phyloP scores from a whole-genome alignment of 2,888 invertebrate species.

The Torymus texanus region DNA sequence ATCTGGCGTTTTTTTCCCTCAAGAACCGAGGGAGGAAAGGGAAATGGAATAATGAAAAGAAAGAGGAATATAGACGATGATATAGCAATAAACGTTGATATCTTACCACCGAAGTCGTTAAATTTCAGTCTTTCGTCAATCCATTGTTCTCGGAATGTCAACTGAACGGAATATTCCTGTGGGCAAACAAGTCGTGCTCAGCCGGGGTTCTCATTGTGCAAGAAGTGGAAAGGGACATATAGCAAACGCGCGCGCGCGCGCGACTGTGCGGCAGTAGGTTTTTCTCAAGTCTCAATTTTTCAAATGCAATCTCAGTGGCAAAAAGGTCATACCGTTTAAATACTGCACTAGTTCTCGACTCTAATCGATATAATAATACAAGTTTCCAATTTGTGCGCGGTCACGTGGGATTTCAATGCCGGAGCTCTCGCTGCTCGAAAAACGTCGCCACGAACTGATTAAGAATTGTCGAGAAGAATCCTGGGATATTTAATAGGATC shows the following conservation, averaged over 20 bases:
- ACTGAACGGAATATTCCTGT: constrained; percentile 98
- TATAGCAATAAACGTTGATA: constrained; percentile 7
- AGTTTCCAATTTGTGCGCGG: not conserved
- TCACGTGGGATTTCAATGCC: constrained; percentile 20
- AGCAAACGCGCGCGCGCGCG: too few relatives aligned
- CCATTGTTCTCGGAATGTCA: constrained; percentile 99
- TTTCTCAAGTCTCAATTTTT: constrained; percentile 6
- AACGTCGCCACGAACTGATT: too few relatives aligned
- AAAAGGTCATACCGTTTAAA: not conserved
- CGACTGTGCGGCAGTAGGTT: not conserved
- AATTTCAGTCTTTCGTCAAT: constrained; percentile 93
- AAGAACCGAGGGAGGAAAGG: too few relatives aligned
- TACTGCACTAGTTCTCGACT: too few relatives aligned
- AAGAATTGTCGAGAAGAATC: not conserved
- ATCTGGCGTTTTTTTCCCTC: too few relatives aligned
- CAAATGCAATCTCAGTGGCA: constrained; percentile 15
- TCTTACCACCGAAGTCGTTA: constrained; percentile 88
- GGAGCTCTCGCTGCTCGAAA: not conserved
- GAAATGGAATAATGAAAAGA: too few relatives aligned
- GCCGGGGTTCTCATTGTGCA: constrained; percentile 1
- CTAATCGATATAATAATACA: too few relatives aligned
- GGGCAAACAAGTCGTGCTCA: constrained; percentile 71
- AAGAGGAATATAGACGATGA: too few relatives aligned
- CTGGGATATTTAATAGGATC: not conserved
- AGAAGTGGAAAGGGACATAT: too few relatives aligned